Base-by-base conservation (phyloP, 2,888 invertebrate species). In the Cerastis leucographa region DNA sequence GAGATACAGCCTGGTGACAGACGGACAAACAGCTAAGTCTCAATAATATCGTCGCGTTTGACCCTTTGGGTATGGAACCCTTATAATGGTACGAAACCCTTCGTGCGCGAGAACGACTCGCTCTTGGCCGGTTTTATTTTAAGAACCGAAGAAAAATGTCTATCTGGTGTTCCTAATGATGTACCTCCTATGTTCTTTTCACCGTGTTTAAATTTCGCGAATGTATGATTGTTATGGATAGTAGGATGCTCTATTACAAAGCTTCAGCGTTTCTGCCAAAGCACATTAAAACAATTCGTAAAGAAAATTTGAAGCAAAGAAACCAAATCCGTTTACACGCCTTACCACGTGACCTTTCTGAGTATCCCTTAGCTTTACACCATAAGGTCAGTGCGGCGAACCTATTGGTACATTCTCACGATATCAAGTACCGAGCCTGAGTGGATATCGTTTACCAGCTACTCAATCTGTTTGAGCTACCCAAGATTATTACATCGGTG, bases 351-450 rank as follows among this genome's bases (percentile, higher is more conserved):
- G 76, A 82, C 76, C 77, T 78, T 71, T 66, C 65, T n/a, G 44
- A 72, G 76, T 72, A 75, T 64, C 76, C 54, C 40, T 70, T 67
- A 40, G 59, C 56, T 76, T 65, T 78, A 72, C 44, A 70, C 44
- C 65, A 42, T 65, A 74, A 86, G 84, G 80, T 78, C 79, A 80
- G 64, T 79, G 81, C 69, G 74, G 84, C 80, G 87, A 78, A 88
- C 90, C 89, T 83, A 86, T 88, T 88, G 91, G 84, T 78, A 79
- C 78, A 84, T 91, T 92, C 91, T 85, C 91, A 92, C 90, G 90
- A 88, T 90, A 89, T 92, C 89, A 76, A 80, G 84, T 90, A 74
- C 29, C 80, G 73, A 70, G 62, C 81, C 83, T 87, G 84, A 88
- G 88, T 87, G 88, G 88, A 82, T 92, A 90, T 92, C 90, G 87